Percentiles rank a stretch among this genome's conserved stretches.
These are phyloP conservation scores for Drosophila arizonae DNA, from an alignment of 1,140 invertebrate species.

Conservation along the genomic window DNA sequence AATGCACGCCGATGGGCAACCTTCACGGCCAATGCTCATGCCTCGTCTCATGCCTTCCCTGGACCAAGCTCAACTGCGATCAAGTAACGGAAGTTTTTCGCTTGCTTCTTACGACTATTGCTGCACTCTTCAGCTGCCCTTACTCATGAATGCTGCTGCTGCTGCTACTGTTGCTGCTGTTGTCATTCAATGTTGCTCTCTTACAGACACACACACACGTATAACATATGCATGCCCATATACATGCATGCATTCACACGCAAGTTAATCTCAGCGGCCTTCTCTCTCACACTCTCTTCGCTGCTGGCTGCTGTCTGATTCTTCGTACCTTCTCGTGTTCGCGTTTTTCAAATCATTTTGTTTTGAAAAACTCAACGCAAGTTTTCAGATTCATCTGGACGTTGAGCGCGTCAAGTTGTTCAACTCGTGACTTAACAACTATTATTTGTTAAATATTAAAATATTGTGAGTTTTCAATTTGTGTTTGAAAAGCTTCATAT, in stretches of 20 bases:
- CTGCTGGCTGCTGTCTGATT: neutral
- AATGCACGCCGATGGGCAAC: slow-evolving; percentile 39
- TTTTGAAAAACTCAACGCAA: slow-evolving; percentile 63
- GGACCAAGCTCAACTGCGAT: slow-evolving; percentile 20
- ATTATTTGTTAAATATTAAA: slow-evolving; percentile 9
- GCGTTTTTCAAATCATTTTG: slow-evolving; percentile 67
- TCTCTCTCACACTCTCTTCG: slow-evolving; percentile 10
- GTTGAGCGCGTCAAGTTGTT: slow-evolving; percentile 64
- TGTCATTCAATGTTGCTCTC: slow-evolving; percentile 16
- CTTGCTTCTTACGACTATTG: slow-evolving; percentile 8
- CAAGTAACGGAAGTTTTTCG: slow-evolving; percentile 59
- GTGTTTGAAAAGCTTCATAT: neutral
- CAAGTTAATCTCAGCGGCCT: slow-evolving; percentile 26
- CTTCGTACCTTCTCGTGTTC: slow-evolving; percentile 5
- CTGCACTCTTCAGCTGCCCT: slow-evolving; percentile 15
- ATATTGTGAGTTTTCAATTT: slow-evolving; percentile 2
- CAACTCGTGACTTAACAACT: neutral
- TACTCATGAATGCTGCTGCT: neutral
- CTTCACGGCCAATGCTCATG: neutral
- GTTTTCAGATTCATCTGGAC: slow-evolving; percentile 74
- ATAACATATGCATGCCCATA: neutral
- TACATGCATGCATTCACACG: neutral
- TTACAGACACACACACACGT: neutral
- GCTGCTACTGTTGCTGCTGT: slow-evolving; percentile 7
- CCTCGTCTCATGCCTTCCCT: neutral